A percentile compares a stretch with the other conserved stretches of the same genome.
These are phyloP conservation scores for Catharus minimus DNA, from an alignment of 2,113 vertebrate genomes.

Conservation along the genomic window DNA sequence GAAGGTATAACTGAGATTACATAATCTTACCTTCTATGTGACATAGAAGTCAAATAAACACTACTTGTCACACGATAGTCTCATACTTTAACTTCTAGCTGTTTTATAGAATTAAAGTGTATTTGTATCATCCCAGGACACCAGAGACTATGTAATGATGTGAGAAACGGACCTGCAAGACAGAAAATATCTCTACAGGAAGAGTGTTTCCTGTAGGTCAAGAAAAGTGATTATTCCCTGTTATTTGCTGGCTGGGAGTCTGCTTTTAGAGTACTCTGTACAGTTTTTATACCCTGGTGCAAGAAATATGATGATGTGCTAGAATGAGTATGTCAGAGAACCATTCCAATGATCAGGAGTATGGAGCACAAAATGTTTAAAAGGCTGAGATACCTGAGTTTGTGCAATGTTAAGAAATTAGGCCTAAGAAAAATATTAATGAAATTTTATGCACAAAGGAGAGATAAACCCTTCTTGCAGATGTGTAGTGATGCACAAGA, in stretches of 20 bases:
- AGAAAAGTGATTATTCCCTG: background rate
- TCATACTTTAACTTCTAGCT: background rate
- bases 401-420: background rate
- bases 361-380: background rate
- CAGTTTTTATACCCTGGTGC: background rate
- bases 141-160: background rate
- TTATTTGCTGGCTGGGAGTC: background rate
- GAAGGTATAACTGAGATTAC: background rate
- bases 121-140: background rate
- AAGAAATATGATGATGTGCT: accelerated
- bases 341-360: background rate
- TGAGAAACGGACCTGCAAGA: background rate
- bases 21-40: background rate
- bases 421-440: background rate
- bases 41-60: background rate
- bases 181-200: background rate
- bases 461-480: background rate
- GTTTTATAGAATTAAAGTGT: background rate
- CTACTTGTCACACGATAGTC: background rate
- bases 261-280: background rate
- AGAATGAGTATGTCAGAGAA: background rate
- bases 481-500: background rate
- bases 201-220: background rate
- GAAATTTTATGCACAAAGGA: background rate
- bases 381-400: background rate